Percentiles rank a stretch among this genome's conserved stretches.
Conservation (phyloP, 2,888 invertebrate genomes). For the Pilophorus perplexus region DNA sequence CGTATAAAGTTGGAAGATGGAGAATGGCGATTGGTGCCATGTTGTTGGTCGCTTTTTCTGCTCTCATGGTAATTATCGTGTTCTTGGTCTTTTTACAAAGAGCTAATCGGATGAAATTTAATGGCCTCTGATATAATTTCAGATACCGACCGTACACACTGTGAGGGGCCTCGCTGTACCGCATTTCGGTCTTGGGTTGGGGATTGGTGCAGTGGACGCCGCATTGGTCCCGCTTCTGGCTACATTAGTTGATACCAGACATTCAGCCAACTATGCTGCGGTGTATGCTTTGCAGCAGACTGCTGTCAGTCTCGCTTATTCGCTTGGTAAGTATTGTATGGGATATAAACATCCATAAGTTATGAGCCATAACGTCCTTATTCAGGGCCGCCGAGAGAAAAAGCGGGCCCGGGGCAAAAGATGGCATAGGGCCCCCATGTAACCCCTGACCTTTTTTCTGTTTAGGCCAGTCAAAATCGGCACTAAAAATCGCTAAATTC, state of each 20-base stretch:
- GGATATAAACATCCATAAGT: background rate
- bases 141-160: conserved; percentile 64
- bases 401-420: too few species aligned
- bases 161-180: conserved; percentile 67
- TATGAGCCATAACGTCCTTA: too few species aligned
- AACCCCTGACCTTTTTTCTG: too few species aligned
- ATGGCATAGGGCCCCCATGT: too few species aligned
- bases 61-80: conserved; percentile 63
- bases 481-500: too few species aligned
- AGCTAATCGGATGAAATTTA: background rate
- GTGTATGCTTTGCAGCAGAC: conserved; percentile 83
- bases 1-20: conserved; percentile 65
- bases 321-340: conserved; percentile 58
- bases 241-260: conserved; percentile 63
- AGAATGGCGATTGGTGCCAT: conserved; percentile 63
- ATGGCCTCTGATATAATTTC: background rate
- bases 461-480: too few species aligned
- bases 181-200: conserved; percentile 75
- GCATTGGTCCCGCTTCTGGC: conserved; percentile 77
- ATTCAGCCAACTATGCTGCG: conserved; percentile 67
- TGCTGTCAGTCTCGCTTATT: conserved; percentile 77
- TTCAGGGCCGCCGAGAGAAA: too few species aligned
- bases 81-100: conserved; percentile 22
- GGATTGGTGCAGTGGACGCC: conserved; percentile 77
- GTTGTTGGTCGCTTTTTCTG: conserved; percentile 63